phyloP scores from a whole-genome alignment of 2,797 vertebrate species.

The Channallabes apus region DNA sequence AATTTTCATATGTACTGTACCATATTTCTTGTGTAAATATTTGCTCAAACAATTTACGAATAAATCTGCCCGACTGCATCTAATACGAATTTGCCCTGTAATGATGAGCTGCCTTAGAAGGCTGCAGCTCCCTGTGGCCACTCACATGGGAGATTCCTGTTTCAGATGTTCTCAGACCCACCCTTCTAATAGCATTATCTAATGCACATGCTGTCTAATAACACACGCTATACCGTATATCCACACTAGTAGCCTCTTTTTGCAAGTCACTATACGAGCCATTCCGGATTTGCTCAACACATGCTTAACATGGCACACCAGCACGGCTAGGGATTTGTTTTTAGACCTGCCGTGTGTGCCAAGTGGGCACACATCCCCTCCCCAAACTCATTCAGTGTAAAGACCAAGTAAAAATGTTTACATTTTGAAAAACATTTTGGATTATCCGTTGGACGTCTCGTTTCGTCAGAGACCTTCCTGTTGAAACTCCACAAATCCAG shows the following conservation, averaged over 20 bases:
- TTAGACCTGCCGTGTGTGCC: neutral
- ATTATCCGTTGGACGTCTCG: neutral
- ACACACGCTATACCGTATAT: conserved; percentile 18
- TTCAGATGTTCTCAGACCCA: conserved; percentile 36
- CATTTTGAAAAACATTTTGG: conserved; percentile 3
- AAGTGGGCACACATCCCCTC: neutral
- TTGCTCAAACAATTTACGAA: neutral
- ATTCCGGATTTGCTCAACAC: conserved; percentile 1
- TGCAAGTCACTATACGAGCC: neutral
- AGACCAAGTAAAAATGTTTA: neutral
- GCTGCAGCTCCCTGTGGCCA: conserved; percentile 1
- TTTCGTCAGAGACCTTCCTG: conserved; percentile 30
- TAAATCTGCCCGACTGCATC: neutral
- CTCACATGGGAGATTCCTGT: conserved; percentile 41
- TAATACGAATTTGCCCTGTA: neutral
- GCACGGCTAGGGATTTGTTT: neutral
- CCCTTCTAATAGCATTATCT: conserved; percentile 31
- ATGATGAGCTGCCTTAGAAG: conserved; percentile 12
- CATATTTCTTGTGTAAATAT: neutral
- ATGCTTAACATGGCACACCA: neutral
- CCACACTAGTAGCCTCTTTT: neutral
- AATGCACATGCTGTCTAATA: conserved; percentile 29
- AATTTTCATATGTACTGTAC: neutral
- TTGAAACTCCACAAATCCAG: neutral
- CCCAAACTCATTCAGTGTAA: neutral